These are phyloP conservation scores for Erebia palarica DNA, from an alignment of 2,888 invertebrate genomes.

Conservation along the genomic window DNA sequence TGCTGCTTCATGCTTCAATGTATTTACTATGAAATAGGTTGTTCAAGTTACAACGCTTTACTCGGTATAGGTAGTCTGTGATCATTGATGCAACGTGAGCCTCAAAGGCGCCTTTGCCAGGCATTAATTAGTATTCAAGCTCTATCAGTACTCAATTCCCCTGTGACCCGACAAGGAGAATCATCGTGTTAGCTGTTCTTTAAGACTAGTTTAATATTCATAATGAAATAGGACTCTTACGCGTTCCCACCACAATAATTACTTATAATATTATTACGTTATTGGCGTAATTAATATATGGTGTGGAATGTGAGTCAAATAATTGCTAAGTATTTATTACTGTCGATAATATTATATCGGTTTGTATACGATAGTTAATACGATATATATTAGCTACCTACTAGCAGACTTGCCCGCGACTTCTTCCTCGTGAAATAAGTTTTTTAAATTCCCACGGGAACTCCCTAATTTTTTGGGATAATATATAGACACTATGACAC, in stretches of 20 bases:
- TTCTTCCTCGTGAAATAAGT: too few relatives aligned
- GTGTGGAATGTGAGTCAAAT: too few relatives aligned
- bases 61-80: conserved; percentile 3
- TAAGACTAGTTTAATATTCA: not conserved
- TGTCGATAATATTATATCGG: too few relatives aligned
- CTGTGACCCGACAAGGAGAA: conserved; percentile 23
- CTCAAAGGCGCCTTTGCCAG: conserved; percentile 49
- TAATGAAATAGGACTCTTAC: not conserved
- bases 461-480: too few relatives aligned
- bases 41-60: not conserved
- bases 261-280: not conserved
- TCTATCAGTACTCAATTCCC: conserved; percentile 55
- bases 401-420: too few relatives aligned
- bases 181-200: not conserved
- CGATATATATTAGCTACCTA: too few relatives aligned
- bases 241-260: not conserved
- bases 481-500: too few relatives aligned
- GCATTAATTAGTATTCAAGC: conserved; percentile 44
- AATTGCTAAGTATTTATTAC: too few relatives aligned
- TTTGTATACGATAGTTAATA: too few relatives aligned
- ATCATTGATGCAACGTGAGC: conserved; percentile 16
- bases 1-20: too few relatives aligned
- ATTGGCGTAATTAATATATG: not conserved
- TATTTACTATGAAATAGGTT: too few relatives aligned
- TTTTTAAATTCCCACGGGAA: too few relatives aligned